These are phyloP conservation scores for Tubulanus polymorphus DNA, from an alignment of 2,888 invertebrate genomes.

Conservation along the genomic window DNA sequence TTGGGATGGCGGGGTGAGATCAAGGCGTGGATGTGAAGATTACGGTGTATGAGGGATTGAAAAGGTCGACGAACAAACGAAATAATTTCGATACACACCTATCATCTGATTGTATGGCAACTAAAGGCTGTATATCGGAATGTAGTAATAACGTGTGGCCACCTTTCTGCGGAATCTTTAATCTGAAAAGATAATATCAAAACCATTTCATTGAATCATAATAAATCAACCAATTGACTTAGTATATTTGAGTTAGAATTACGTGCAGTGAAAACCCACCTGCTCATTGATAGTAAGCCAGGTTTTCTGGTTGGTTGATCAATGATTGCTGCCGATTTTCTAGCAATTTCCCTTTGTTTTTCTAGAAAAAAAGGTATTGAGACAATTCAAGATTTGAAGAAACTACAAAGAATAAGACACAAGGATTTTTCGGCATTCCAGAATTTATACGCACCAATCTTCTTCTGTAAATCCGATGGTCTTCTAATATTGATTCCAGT, in stretches of 20 bases:
- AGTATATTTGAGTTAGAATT: not conserved
- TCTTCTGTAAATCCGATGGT: conserved; percentile 39
- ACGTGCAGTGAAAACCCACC: conserved; percentile 26
- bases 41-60: too few species aligned
- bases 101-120: conserved; percentile 53
- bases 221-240: too few species aligned
- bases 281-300: conserved; percentile 28
- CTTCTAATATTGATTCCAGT: too few species aligned
- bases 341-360: conserved; percentile 35
- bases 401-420: too few species aligned
- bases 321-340: conserved; percentile 26
- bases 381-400: too few species aligned
- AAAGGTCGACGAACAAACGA: too few species aligned
- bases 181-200: conserved; percentile 23
- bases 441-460: conserved; percentile 32
- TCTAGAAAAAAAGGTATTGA: conserved; percentile 24
- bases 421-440: too few species aligned
- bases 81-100: too few species aligned
- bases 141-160: conserved; percentile 17
- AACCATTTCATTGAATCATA: too few species aligned
- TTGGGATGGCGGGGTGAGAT: too few species aligned
- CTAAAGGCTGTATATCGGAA: conserved; percentile 57
- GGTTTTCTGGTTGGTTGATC: conserved; percentile 31
- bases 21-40: too few species aligned
- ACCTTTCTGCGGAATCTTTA: conserved; percentile 28